Evolutionary conservation across 2,113 vertebrate species (phyloP).

Genomic region (Thermophis baileyi): DNA sequence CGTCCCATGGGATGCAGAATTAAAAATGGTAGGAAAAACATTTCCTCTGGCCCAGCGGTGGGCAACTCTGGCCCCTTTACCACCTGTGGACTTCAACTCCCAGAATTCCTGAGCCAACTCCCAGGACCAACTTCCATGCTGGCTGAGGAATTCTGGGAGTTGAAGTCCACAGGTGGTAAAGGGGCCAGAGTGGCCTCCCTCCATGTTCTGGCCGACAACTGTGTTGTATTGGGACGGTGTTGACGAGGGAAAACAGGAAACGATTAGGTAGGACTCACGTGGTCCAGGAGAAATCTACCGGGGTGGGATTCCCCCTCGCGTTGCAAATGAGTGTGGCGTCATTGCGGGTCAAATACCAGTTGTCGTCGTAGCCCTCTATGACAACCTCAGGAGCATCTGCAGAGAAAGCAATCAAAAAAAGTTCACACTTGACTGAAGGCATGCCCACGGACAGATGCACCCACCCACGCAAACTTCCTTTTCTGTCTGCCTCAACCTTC

Average conservation of each 20-base stretch:
- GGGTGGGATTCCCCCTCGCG: slow-evolving; percentile 74
- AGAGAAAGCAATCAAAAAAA: background rate
- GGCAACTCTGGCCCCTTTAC: background rate
- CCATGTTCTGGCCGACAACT: background rate
- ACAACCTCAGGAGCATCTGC: slow-evolving; percentile 76
- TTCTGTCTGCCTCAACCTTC: background rate
- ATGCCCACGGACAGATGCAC: too few relatives aligned
- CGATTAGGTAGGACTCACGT: slow-evolving; percentile 68
- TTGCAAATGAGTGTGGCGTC: slow-evolving; percentile 76
- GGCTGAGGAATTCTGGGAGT: background rate
- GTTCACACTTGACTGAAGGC: background rate
- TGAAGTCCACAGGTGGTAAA: background rate
- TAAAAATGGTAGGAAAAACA: background rate
- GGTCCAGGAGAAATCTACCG: slow-evolving; percentile 71
- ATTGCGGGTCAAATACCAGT: slow-evolving; percentile 82
- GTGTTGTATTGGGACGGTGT: background rate
- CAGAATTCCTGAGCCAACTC: background rate
- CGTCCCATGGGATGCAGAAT: background rate
- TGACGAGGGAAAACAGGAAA: background rate
- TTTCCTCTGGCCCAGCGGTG: too few relatives aligned
- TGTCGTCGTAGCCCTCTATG: slow-evolving; percentile 82
- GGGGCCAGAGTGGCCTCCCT: too few relatives aligned
- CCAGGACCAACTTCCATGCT: too few relatives aligned
- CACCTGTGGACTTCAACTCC: background rate
- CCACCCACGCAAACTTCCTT: accelerated